phyloP scores from a whole-genome alignment of 2,797 vertebrate species.

The Tadarida brasiliensis region DNA sequence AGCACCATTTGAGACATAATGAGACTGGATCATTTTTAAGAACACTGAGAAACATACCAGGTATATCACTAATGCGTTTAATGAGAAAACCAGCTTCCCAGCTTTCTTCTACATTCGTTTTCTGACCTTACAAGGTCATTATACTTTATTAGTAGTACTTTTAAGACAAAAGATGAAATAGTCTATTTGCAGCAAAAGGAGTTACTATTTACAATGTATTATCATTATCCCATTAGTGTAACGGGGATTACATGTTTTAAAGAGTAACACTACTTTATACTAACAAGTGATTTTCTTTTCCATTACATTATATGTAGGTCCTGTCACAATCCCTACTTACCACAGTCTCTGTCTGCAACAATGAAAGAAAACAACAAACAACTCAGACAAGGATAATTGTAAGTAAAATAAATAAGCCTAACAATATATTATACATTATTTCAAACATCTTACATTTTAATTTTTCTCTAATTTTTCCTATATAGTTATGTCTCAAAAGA shows the following conservation, averaged over 20 bases:
- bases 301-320: neutral
- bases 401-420: constrained; percentile 50
- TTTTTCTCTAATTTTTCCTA: constrained; percentile 3
- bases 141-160: constrained; percentile 17
- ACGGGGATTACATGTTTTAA: neutral
- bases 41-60: constrained; percentile 7
- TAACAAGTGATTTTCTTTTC: neutral
- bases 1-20: constrained; percentile 27
- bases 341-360: neutral
- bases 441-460: constrained; percentile 11
- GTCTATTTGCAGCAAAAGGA: neutral
- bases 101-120: neutral
- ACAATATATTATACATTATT: neutral
- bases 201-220: neutral
- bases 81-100: neutral
- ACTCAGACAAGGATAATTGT: neutral
- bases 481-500: neutral
- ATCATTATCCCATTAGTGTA: constrained; percentile 37
- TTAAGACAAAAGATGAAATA: constrained; percentile 51
- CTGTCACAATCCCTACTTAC: neutral
- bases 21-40: neutral
- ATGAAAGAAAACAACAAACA: neutral
- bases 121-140: neutral
- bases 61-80: neutral
- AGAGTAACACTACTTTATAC: neutral